phyloP scores from a whole-genome alignment of 2,888 invertebrate species.

The Cephus spinipes region DNA sequence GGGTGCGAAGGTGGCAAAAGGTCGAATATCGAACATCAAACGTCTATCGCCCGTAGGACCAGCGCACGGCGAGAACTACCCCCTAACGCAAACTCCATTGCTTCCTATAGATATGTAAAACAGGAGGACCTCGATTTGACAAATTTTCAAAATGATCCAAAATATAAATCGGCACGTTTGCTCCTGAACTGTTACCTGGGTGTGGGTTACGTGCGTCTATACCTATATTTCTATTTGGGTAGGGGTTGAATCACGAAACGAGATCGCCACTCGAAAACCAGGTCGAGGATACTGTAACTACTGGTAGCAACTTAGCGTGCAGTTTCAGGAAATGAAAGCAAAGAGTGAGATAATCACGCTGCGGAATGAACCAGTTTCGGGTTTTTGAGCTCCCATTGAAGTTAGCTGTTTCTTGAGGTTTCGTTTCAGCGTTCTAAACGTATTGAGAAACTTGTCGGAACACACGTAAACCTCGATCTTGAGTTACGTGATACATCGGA shows the following conservation, averaged over 20 bases:
- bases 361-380: background rate
- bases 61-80: background rate
- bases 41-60: conserved; percentile 28
- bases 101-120: background rate
- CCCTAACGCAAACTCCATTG: background rate
- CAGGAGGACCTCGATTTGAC: background rate
- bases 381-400: background rate
- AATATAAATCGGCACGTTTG: background rate
- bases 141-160: background rate
- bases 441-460: background rate
- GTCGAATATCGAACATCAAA: conserved; percentile 36
- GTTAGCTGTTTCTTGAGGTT: background rate
- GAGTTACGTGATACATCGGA: background rate
- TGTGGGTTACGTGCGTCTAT: background rate
- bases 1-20: background rate
- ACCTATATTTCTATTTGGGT: background rate
- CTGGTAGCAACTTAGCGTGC: background rate
- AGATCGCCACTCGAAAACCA: conserved; percentile 2
- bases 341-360: background rate
- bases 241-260: background rate
- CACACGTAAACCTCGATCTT: background rate
- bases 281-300: conserved; percentile 7
- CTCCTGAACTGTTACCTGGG: background rate
- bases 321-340: background rate
- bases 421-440: background rate